A percentile compares a stretch with the other conserved stretches of the same genome.
phyloP scores from a whole-genome alignment of 2,797 vertebrate species.

The Margarornis squamiger region DNA sequence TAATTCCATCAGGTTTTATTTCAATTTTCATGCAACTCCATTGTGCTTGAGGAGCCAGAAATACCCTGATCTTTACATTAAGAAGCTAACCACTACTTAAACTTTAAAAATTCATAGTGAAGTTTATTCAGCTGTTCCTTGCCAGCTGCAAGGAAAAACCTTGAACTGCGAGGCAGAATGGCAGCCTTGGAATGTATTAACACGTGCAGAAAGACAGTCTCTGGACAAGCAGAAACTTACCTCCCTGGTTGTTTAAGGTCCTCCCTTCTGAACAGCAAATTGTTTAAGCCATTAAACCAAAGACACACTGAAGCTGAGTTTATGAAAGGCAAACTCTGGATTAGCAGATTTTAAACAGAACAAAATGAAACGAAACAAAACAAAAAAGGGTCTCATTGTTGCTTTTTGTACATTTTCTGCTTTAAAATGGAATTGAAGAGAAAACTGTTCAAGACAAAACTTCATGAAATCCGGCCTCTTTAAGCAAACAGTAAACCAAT shows the following conservation, averaged over 20 bases:
- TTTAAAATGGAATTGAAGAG: neutral
- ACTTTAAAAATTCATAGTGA: neutral
- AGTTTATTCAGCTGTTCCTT: conserved; percentile 21
- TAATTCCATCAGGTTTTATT: neutral
- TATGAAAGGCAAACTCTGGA: neutral
- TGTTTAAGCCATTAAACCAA: neutral
- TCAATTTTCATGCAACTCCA: neutral
- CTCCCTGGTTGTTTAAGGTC: neutral
- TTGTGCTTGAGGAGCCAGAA: neutral
- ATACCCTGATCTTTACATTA: neutral
- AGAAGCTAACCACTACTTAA: neutral
- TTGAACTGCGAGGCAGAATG: neutral
- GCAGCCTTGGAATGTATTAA: conserved; percentile 8
- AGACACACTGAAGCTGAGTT: neutral
- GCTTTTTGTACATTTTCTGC: neutral
- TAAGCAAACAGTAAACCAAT: conserved; percentile 35
- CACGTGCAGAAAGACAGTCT: neutral
- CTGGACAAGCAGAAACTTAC: conserved; percentile 15
- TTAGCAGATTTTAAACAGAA: neutral
- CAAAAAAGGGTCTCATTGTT: neutral
- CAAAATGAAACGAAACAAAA: too few relatives aligned
- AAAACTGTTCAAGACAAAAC: neutral
- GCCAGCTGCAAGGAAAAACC: conserved; percentile 20
- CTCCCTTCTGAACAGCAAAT: neutral
- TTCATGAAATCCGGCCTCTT: neutral